Evolutionary conservation across 2,113 vertebrate species (phyloP).

Genomic region (Lasiurus borealis): DNA sequence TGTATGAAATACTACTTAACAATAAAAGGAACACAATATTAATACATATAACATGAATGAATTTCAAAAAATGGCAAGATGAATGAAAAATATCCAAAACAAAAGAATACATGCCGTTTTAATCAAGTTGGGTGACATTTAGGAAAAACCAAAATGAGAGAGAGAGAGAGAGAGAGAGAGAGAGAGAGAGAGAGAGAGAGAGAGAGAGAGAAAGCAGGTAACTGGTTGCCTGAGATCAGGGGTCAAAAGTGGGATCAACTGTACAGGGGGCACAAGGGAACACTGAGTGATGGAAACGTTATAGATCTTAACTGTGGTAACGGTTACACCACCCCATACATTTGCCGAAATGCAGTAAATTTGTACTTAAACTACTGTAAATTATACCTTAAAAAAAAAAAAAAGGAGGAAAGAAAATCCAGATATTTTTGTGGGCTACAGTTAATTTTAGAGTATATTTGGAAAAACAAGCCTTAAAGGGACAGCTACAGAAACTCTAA

Average conservation of each 20-base stretch:
- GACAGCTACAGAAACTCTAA: neutral
- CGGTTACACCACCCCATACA: neutral
- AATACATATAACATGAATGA: neutral
- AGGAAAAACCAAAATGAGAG: conserved; percentile 13
- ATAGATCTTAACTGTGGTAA: neutral
- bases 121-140: neutral
- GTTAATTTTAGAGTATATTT: conserved; percentile 15
- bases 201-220: neutral
- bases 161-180: too few species aligned
- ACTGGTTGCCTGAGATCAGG: neutral
- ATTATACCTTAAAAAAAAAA: conserved; percentile 12
- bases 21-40: conserved; percentile 11
- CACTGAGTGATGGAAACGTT: neutral
- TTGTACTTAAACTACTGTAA: neutral
- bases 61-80: neutral
- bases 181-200: too few species aligned
- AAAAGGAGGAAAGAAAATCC: neutral
- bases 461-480: conserved; percentile 23
- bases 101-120: neutral
- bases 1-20: neutral
- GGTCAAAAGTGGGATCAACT: neutral
- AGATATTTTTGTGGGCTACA: neutral
- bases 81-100: conserved; percentile 7
- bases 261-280: neutral
- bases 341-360: neutral